Percentiles rank a stretch among this genome's conserved stretches.
Evolutionary conservation across 2,113 vertebrate genomes (phyloP).

Genomic region (Lophius piscatorius): DNA sequence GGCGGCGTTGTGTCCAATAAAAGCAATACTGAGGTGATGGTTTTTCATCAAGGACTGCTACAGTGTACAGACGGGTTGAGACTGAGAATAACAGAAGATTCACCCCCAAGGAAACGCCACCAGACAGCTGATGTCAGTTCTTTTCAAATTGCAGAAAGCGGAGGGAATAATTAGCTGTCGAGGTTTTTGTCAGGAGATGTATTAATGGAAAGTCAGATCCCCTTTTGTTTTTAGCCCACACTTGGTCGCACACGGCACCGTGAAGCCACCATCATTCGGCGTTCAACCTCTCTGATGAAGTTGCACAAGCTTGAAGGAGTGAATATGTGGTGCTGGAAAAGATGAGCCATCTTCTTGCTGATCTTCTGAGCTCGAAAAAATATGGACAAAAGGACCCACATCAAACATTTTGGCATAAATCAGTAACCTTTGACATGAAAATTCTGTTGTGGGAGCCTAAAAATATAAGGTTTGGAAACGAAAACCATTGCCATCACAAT

Average conservation of each 20-base stretch:
- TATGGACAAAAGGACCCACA: no score
- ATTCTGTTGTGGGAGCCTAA: no score
- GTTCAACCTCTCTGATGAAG: no score
- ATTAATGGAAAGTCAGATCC: conserved; percentile 31
- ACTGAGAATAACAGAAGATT: conserved; percentile 30
- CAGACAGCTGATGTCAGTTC: conserved; percentile 25
- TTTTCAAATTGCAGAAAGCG: conserved; percentile 20
- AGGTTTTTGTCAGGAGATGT: conserved; percentile 9
- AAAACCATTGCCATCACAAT: no score
- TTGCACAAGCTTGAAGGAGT: no score
- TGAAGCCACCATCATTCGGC: background rate
- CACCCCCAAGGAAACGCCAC: conserved; percentile 16
- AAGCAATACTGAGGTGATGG: conserved; percentile 52
- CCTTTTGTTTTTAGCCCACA: background rate
- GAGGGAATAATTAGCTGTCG: conserved; percentile 6
- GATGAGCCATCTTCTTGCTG: no score
- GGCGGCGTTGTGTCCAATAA: conserved; percentile 23
- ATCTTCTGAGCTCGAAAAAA: no score
- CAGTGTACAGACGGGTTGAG: conserved; percentile 26
- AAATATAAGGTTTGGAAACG: no score
- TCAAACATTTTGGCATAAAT: no score
- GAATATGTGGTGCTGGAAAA: no score
- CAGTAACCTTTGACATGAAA: no score
- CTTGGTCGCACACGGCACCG: background rate
- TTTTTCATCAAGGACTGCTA: conserved; percentile 49